Evolutionary conservation across 2,113 vertebrate genomes (phyloP), one percentile per base, ranked within the genome.

Genomic region (Emydura subglobosa): DNA sequence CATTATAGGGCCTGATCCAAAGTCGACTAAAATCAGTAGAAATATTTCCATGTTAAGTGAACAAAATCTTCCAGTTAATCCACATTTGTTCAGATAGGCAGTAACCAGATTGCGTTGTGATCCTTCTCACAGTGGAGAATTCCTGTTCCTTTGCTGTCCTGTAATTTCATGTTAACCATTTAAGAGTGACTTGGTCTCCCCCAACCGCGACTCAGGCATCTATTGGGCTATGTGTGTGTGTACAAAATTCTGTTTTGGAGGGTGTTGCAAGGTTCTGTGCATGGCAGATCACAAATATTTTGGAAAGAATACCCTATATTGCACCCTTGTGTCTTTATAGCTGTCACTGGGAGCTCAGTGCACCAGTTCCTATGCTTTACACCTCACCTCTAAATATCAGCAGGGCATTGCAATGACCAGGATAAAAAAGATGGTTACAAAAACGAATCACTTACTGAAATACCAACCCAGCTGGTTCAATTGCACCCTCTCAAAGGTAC

Each of bases 181-280:
- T 65, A 68, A 59, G 72, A 95, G 88, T 89, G 72, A 93, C 50
- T 55, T 76, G 78, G 44, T 81, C 7, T 92, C 83, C 79, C 31
- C 3, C 78, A 92, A 83, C 86, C 89, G 44, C 90, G 90, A 95
- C 88, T 90, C 80, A 87, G 88, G 72, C 90, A 91, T 85, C 95
- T 91, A 89, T 89, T 86, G 92, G 88, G 87, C 57, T 96, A 9
- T 7, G 24, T 42, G 19, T 92, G 79, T 51, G 24, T 95, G 93
- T 39, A 68, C 42, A 81, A 95, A 96, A 59, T 31, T 86, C 89
- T 95, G 92, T 0, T 94, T 65, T 61, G 90, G 86, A 55, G 88
- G 83, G 85, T 80, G 82, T 78, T 51, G 88, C 27, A 0, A 79
- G 84, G 91, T 81, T 31, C 84, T 85, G 59, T 68, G 57, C n/a